These are phyloP conservation scores for Osmoderma eremita DNA, from an alignment of 2,888 invertebrate species.

Conservation along the genomic window DNA sequence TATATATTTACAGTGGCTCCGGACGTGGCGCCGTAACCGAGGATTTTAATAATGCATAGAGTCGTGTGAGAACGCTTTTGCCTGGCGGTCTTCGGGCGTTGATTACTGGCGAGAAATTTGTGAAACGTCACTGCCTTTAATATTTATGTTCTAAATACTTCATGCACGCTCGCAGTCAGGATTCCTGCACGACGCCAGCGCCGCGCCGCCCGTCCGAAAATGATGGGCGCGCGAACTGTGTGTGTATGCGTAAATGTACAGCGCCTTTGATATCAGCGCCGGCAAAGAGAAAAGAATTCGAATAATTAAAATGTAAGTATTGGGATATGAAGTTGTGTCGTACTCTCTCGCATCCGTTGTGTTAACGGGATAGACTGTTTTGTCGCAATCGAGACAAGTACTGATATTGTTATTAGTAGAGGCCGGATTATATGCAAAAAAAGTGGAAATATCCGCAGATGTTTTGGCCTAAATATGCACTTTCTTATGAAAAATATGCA, in stretches of 20 bases:
- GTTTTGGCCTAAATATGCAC: too few relatives aligned
- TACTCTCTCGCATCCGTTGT: too few relatives aligned
- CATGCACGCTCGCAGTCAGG: constrained; percentile 31
- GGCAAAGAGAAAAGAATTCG: too few relatives aligned
- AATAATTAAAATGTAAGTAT: too few relatives aligned
- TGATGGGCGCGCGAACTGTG: not conserved
- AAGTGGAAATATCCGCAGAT: too few relatives aligned
- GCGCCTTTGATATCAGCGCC: not conserved
- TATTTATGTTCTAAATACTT: constrained; percentile 48
- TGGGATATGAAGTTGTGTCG: too few relatives aligned
- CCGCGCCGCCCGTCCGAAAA: constrained; percentile 3
- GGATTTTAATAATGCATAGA: constrained; percentile 43
- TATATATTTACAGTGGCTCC: constrained; percentile 26
- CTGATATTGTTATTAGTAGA: too few relatives aligned
- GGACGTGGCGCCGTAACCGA: constrained; percentile 26
- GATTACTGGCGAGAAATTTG: constrained; percentile 46
- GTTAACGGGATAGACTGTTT: too few relatives aligned
- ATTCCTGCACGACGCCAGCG: constrained; percentile 1
- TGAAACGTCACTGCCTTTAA: constrained; percentile 46
- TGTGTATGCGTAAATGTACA: not conserved
- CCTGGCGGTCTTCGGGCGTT: constrained; percentile 42
- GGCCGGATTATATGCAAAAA: too few relatives aligned
- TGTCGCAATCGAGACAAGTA: too few relatives aligned
- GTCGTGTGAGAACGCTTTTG: constrained; percentile 42
- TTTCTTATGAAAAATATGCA: too few relatives aligned